A percentile compares a stretch with the other conserved stretches of the same genome.
phyloP scores from a whole-genome alignment of 2,888 invertebrate genomes.

The Nipponacmea schrenckii region DNA sequence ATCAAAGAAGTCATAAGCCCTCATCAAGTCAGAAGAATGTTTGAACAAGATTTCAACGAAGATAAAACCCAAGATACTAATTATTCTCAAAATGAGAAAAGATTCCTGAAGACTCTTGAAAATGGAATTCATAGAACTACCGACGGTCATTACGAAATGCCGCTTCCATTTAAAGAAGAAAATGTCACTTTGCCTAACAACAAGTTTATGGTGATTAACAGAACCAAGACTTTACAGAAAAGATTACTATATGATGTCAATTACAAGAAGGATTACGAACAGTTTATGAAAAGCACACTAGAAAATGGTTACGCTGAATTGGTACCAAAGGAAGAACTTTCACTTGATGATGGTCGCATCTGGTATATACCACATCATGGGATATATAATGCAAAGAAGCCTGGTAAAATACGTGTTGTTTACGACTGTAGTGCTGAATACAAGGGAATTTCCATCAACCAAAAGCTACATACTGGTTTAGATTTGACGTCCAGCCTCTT shows the following conservation, averaged over 20 bases:
- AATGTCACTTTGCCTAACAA: no score
- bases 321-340: not conserved
- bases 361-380: slow-evolving; percentile 26
- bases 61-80: no score
- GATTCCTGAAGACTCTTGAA: not conserved
- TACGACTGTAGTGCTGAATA: slow-evolving; percentile 18
- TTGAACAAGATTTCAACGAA: no score
- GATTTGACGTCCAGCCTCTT: slow-evolving; percentile 15
- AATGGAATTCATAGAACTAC: not conserved
- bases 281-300: slow-evolving; percentile 14
- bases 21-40: not conserved
- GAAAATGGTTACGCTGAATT: slow-evolving; percentile 13
- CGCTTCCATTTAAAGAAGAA: slow-evolving; percentile 6
- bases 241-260: slow-evolving; percentile 20
- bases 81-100: slow-evolving; percentile 15
- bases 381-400: slow-evolving; percentile 17
- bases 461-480: slow-evolving; percentile 13
- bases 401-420: slow-evolving; percentile 10
- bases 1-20: not conserved
- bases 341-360: not conserved
- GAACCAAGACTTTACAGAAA: no score
- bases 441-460: slow-evolving; percentile 10
- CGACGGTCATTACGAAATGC: not conserved
- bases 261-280: slow-evolving; percentile 8
- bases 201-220: no score